Percentiles rank a stretch among this genome's conserved stretches.
Evolutionary conservation across 1,140 invertebrate genomes (phyloP).

Genomic region (Trichonephila inaurata): DNA sequence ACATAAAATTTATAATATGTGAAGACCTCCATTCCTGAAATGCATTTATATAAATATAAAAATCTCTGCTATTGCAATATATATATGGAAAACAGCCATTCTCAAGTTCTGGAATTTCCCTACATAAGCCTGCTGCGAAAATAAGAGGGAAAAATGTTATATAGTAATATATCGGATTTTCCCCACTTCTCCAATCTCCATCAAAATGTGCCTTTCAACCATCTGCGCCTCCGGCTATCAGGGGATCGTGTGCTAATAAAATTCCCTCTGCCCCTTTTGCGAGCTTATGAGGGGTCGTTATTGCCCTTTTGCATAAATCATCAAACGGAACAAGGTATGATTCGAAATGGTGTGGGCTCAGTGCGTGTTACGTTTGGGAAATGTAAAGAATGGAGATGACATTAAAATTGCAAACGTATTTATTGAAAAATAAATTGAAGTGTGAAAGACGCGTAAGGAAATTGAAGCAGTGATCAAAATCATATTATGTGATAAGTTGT

Average conservation of each 20-base stretch:
- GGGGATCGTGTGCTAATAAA: constrained; percentile 44
- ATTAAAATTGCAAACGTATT: too few relatives aligned
- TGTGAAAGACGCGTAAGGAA: too few relatives aligned
- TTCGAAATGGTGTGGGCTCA: too few relatives aligned
- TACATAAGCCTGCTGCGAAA: constrained; percentile 27
- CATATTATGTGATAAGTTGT: too few relatives aligned
- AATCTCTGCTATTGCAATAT: neutral
- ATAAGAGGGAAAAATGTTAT: constrained; percentile 27
- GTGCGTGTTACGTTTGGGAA: too few relatives aligned
- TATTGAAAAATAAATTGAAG: too few relatives aligned
- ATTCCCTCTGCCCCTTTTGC: neutral
- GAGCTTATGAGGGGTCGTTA: neutral
- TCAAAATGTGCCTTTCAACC: constrained; percentile 32
- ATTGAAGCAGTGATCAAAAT: too few relatives aligned
- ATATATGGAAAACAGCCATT: neutral
- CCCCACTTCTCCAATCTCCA: constrained; percentile 48
- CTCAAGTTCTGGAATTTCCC: constrained; percentile 32
- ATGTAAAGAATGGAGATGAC: too few relatives aligned
- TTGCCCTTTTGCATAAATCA: neutral
- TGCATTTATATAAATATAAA: neutral
- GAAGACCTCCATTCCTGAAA: neutral
- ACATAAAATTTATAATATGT: constrained; percentile 15
- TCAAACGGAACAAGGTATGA: neutral
- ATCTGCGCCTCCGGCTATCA: constrained; percentile 23
- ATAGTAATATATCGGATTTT: constrained; percentile 58